Base-by-base conservation (phyloP, 2,888 invertebrate species). In the Polymixis lichenea region DNA sequence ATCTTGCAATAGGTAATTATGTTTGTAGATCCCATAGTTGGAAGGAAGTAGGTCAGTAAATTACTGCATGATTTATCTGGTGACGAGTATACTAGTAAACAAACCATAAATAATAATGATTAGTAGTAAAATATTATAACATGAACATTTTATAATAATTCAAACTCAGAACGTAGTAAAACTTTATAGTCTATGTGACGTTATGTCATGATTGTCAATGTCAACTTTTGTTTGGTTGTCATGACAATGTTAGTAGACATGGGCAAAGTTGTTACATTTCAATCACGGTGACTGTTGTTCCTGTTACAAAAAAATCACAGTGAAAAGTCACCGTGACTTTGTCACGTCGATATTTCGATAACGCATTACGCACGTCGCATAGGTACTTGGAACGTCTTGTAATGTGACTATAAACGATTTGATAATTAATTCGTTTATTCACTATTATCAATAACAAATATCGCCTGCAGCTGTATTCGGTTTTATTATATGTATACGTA, bases 81-180 rank as follows among this genome's bases (percentile, higher is more conserved):
- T 28, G 13, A 11, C 43, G 19, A 38, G 19, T 28, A 25, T 51
- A 17, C 22, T 56, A 49, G 62, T 75, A 68, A 69, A 82, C 53
- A 78, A 78, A 49, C 32, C 46, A 17, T 82, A 65, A 79, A 7
- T 69, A 46, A 83, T 46, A 25, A 49, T 69, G 56, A 70, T 66
- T 69, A 32, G 61, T 38, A 71, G 28, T 80, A 83, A 80, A 80
- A 78, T 53, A 71, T 67, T 38, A 77, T 69, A 49, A n/a, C 13
- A 46, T 55, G 4, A 28, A 17, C 38, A 46, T 67, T 62, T n/a
- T 49, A 17, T 66, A 62, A 64, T 58, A 28, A 49, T 82, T 82
- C 7, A 38, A 79, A 64, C 19, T 64, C 19, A 28, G 60, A 74
- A 61, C 55, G 56, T 11, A 65, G 25, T 83, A 51, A 83, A 69